phyloP scores from a whole-genome alignment of 2,888 invertebrate species.

The Salpingus planirostris region DNA sequence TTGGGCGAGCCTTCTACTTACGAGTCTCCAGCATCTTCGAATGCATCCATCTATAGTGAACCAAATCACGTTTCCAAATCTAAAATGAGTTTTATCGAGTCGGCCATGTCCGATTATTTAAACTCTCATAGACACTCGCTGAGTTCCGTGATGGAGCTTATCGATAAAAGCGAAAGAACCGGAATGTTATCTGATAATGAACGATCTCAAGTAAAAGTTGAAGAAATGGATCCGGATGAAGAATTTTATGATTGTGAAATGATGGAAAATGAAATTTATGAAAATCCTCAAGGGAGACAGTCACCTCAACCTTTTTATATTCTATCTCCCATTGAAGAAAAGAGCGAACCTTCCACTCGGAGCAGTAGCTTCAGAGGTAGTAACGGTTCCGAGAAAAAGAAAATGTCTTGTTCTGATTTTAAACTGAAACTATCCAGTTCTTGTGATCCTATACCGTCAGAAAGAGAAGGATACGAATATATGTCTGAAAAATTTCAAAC shows the following conservation, averaged over 20 bases:
- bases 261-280: no score
- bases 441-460: constrained; percentile 34
- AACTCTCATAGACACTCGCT: constrained; percentile 40
- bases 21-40: constrained; percentile 24
- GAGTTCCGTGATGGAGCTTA: constrained; percentile 40
- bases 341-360: constrained; percentile 47
- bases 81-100: constrained; percentile 34
- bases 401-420: constrained; percentile 13
- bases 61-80: constrained; percentile 25
- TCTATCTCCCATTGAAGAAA: constrained; percentile 51
- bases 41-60: constrained; percentile 35
- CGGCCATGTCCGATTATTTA: constrained; percentile 40
- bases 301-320: constrained; percentile 29
- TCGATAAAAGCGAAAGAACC: constrained; percentile 20
- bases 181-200: not conserved
- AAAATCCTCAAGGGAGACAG: constrained; percentile 11
- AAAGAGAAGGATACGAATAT: constrained; percentile 20
- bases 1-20: constrained; percentile 12
- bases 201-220: not conserved
- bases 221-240: constrained; percentile 9
- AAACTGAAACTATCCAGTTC: constrained; percentile 34
- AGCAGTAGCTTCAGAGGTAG: constrained; percentile 39
- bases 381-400: constrained; percentile 29
- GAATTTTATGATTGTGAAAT: no score
- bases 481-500: constrained; percentile 44